These are phyloP conservation scores for Anoplophora glabripennis DNA, from an alignment of 1,140 invertebrate species.

Conservation along the genomic window DNA sequence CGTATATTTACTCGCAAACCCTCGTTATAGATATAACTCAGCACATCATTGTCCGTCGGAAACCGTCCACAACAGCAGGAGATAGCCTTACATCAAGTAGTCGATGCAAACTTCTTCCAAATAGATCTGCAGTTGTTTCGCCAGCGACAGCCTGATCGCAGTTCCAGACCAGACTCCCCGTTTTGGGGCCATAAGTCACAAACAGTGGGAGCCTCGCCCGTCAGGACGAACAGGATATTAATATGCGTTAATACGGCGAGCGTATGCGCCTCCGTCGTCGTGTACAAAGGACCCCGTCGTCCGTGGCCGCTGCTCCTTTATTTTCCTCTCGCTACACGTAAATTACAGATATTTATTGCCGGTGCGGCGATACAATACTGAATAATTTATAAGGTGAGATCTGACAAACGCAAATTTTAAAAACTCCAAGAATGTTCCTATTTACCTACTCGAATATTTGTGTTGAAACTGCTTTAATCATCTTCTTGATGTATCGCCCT, in stretches of 20 bases:
- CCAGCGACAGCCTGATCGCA: too few species aligned
- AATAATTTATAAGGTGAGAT: slow-evolving; percentile 50
- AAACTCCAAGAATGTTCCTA: slow-evolving; percentile 45
- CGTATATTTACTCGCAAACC: too few species aligned
- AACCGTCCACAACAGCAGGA: too few species aligned
- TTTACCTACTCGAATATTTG: slow-evolving; percentile 42
- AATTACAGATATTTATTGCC: slow-evolving; percentile 46
- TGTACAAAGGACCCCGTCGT: slow-evolving; percentile 28
- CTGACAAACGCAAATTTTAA: slow-evolving; percentile 49
- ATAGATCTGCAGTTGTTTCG: too few species aligned
- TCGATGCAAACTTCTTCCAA: too few species aligned
- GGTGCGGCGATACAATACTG: slow-evolving; percentile 39
- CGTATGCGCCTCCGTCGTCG: slow-evolving; percentile 27
- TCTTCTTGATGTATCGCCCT: slow-evolving; percentile 33
- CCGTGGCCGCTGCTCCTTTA: slow-evolving; percentile 27
- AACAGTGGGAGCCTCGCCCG: slow-evolving; percentile 32
- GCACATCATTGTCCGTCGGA: too few species aligned
- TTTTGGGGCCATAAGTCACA: slow-evolving; percentile 32
- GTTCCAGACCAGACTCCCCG: neutral
- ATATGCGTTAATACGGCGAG: slow-evolving; percentile 37
- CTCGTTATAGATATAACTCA: too few species aligned
- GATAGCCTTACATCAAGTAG: too few species aligned
- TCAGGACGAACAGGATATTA: slow-evolving; percentile 39
- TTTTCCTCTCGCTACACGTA: slow-evolving; percentile 39
- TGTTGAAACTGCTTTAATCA: slow-evolving; percentile 38